Conservation (phyloP, 2,797 vertebrate species). For the Calcarius lapponicus region DNA sequence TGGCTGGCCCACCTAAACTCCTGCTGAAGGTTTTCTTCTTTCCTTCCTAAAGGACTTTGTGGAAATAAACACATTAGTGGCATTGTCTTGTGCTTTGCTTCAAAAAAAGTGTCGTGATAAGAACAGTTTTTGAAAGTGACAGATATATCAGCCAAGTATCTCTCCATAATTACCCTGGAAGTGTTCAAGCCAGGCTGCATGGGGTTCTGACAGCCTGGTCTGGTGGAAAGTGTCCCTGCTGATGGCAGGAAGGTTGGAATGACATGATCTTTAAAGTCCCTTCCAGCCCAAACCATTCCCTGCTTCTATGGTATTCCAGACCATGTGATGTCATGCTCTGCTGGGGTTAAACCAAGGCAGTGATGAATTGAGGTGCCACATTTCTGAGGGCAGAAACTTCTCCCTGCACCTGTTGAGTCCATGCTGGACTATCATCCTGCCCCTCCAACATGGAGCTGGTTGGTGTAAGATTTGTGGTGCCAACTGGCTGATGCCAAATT, state of each 20-base stretch:
- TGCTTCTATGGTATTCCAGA: background rate
- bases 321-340: background rate
- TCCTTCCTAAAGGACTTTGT: background rate
- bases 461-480: background rate
- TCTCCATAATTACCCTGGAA: background rate
- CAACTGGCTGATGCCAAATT: background rate
- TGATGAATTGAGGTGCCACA: background rate
- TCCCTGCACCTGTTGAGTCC: background rate
- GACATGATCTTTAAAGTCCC: background rate
- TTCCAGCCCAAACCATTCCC: background rate
- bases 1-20: background rate
- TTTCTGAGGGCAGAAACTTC: background rate
- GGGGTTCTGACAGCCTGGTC: background rate
- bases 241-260: background rate
- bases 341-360: background rate
- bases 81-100: background rate
- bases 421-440: background rate
- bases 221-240: background rate
- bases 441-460: background rate
- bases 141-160: background rate
- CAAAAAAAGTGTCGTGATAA: fast-evolving
- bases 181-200: background rate
- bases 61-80: background rate
- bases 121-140: background rate
- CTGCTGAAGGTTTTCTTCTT: background rate